Evolutionary conservation across 1,140 invertebrate species (phyloP).

Genomic region (Plutomurus gul): DNA sequence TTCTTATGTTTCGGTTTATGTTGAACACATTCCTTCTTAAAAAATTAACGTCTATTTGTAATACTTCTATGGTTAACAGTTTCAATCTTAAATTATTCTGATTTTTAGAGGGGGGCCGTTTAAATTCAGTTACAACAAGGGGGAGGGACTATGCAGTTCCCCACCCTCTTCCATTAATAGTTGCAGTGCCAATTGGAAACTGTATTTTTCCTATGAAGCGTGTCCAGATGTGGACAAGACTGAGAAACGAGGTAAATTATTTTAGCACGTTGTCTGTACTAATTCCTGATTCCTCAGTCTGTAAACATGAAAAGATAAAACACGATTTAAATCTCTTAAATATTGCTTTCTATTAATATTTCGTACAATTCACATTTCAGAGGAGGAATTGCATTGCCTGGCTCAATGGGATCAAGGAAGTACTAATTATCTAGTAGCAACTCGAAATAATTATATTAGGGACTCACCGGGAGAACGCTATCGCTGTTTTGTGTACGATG

Average conservation of each 20-base stretch:
- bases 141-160: background rate
- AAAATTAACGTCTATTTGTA: background rate
- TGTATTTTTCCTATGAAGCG: background rate
- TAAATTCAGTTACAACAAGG: constrained; percentile 26
- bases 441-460: background rate
- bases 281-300: background rate
- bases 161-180: background rate
- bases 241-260: background rate
- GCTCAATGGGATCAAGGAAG: background rate
- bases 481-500: constrained; percentile 27
- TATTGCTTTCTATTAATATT: background rate
- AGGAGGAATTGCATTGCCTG: background rate
- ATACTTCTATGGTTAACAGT: background rate
- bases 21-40: too few species aligned
- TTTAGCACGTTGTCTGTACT: background rate
- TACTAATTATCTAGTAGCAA: background rate
- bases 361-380: background rate
- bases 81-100: background rate
- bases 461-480: background rate
- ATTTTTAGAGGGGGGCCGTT: background rate
- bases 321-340: background rate
- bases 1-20: too few species aligned
- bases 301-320: background rate
- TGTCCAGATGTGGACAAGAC: background rate
- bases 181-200: constrained; percentile 2